phyloP scores from a whole-genome alignment of 2,797 vertebrate species.

The Semaprochilodus insignis region DNA sequence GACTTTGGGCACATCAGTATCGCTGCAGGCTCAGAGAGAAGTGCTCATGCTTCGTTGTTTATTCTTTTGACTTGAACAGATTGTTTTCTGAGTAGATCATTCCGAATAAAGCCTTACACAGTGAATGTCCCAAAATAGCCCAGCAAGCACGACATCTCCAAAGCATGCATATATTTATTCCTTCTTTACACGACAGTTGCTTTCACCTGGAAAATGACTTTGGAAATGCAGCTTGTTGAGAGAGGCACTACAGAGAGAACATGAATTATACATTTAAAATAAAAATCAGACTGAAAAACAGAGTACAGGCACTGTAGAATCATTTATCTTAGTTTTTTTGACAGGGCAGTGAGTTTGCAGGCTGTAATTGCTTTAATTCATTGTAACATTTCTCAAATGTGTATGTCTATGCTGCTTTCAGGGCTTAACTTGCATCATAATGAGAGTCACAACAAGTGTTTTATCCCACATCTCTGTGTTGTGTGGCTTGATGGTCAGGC shows the following conservation, averaged over 20 bases:
- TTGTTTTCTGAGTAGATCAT: background rate
- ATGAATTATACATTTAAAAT: background rate
- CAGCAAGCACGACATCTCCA: background rate
- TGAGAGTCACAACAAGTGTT: too few relatives aligned
- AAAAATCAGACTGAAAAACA: background rate
- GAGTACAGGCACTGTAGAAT: background rate
- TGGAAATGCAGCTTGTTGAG: background rate
- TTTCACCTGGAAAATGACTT: background rate
- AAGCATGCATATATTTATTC: background rate
- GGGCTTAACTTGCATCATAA: too few relatives aligned
- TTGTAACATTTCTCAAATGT: too few relatives aligned
- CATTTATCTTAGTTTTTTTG: background rate
- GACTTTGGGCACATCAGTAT: background rate
- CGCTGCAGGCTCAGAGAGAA: background rate
- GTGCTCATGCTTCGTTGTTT: background rate
- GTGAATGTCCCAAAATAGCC: background rate
- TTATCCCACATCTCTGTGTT: too few relatives aligned
- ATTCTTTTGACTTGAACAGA: background rate
- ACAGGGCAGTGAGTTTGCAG: too few relatives aligned
- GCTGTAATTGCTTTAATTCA: too few relatives aligned
- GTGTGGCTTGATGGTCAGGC: too few relatives aligned
- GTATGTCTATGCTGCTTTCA: too few relatives aligned
- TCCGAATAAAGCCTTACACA: background rate
- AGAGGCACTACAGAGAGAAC: background rate
- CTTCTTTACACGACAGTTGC: background rate